phyloP scores from a whole-genome alignment of 2,888 invertebrate genomes.

The Phaedon cochleariae region DNA sequence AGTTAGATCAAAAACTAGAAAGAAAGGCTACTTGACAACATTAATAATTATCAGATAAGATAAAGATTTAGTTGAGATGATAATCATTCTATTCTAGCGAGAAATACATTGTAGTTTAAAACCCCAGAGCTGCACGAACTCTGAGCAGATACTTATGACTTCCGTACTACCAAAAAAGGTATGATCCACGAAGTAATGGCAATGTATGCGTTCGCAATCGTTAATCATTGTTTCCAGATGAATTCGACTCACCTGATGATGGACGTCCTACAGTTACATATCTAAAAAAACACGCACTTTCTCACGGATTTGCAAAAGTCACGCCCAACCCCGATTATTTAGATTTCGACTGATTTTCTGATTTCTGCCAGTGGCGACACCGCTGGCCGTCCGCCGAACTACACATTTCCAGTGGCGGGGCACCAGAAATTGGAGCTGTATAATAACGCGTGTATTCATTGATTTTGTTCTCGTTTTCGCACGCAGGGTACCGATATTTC shows the following conservation, averaged over 20 bases:
- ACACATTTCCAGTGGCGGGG: constrained; percentile 40
- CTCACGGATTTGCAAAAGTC: constrained; percentile 53
- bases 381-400: constrained; percentile 39
- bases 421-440: no score
- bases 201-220: constrained; percentile 11
- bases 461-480: neutral
- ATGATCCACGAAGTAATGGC: constrained; percentile 21
- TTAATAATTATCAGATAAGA: no score
- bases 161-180: constrained; percentile 36
- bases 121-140: constrained; percentile 33
- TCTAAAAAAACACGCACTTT: constrained; percentile 58
- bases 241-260: constrained; percentile 49
- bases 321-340: constrained; percentile 58
- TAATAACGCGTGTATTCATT: neutral
- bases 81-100: constrained; percentile 14
- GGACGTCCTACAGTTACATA: constrained; percentile 54
- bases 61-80: no score
- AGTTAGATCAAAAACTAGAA: no score
- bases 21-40: no score
- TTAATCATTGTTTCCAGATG: constrained; percentile 36
- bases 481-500: neutral
- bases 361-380: constrained; percentile 33
- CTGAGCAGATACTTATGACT: constrained; percentile 54
- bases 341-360: constrained; percentile 53
- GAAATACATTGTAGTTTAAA: constrained; percentile 28